Conservation (phyloP, 2,888 invertebrate genomes). For the Lasioglossum pauxillum region DNA sequence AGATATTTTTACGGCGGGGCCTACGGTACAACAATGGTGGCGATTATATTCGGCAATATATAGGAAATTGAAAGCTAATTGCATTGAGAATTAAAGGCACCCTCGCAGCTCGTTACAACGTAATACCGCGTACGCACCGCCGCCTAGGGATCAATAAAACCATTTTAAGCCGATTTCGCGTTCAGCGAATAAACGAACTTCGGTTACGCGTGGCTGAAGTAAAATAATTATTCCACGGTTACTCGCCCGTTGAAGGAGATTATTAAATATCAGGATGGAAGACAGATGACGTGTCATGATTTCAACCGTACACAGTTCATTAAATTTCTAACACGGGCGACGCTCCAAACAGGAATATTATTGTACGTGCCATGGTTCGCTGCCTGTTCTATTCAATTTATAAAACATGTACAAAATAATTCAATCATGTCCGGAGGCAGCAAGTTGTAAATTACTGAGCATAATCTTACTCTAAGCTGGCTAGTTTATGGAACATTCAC, state of each 20-base stretch:
- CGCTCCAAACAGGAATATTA: neutral
- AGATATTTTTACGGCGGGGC: constrained; percentile 17
- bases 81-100: constrained; percentile 69
- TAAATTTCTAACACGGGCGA: neutral
- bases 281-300: constrained; percentile 29
- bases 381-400: neutral
- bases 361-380: neutral
- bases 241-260: constrained; percentile 39
- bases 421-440: too few relatives aligned
- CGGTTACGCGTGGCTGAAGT: constrained; percentile 51
- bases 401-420: neutral
- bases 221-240: constrained; percentile 62
- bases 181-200: constrained; percentile 68
- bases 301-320: neutral
- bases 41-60: constrained; percentile 49
- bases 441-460: too few relatives aligned
- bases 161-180: constrained; percentile 68
- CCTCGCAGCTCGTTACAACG: constrained; percentile 64
- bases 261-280: constrained; percentile 49
- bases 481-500: too few relatives aligned
- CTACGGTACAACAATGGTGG: neutral
- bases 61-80: constrained; percentile 69
- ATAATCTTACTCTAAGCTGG: too few relatives aligned
- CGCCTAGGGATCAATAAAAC: constrained; percentile 64
- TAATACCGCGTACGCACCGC: constrained; percentile 54